These are phyloP conservation scores for Temnothorax unifasciatus DNA, from an alignment of 2,888 invertebrate species.

Conservation along the genomic window DNA sequence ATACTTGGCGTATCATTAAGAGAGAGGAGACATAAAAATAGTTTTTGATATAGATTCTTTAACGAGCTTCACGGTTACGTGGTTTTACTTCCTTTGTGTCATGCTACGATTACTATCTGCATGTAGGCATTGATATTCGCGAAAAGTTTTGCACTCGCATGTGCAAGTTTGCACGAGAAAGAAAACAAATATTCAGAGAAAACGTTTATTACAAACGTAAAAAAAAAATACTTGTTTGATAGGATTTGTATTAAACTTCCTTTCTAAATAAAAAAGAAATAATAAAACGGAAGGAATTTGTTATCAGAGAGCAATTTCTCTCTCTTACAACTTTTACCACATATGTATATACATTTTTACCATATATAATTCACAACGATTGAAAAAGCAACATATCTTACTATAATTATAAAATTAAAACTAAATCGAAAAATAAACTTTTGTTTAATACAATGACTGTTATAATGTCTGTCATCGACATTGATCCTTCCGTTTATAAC, in stretches of 20 bases:
- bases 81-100: constrained; percentile 24
- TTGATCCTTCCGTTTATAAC: not conserved
- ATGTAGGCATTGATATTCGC: not conserved
- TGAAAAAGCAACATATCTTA: not conserved
- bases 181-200: not conserved
- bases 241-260: not conserved
- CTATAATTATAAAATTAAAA: not conserved
- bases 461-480: not conserved
- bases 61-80: not conserved
- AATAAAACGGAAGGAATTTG: not conserved
- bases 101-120: constrained; percentile 12
- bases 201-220: constrained; percentile 4
- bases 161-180: not conserved
- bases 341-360: not conserved
- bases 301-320: not conserved
- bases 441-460: not conserved
- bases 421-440: not conserved
- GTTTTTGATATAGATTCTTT: constrained; percentile 12
- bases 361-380: not conserved
- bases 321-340: not conserved
- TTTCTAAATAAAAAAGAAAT: constrained; percentile 1
- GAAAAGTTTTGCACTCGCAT: not conserved
- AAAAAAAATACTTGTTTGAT: not conserved
- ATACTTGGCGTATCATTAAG: constrained; percentile 20
- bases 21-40: constrained; percentile 27